Conservation (phyloP, 2,113 vertebrate genomes). For the Lates calcarifer region DNA sequence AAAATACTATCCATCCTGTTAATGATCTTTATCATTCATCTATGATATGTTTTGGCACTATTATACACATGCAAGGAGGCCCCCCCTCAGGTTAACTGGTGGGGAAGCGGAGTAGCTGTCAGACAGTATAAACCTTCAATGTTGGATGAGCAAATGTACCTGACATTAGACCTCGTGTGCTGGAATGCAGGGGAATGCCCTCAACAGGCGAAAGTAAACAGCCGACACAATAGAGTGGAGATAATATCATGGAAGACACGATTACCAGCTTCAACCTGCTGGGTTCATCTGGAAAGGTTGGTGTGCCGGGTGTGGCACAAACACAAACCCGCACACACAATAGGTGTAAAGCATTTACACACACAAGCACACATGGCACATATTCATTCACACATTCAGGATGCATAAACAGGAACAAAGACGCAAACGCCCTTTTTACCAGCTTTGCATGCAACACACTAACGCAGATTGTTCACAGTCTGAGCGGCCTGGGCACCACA, state of each 20-base stretch:
- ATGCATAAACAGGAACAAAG: conserved; percentile 6
- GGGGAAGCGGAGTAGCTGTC: conserved; percentile 11
- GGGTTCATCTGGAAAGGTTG: conserved; percentile 61
- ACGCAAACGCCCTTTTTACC: not conserved
- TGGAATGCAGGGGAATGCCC: conserved; percentile 70
- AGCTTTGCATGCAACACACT: no score
- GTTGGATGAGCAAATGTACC: conserved; percentile 26
- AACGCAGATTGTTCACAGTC: conserved; percentile 3
- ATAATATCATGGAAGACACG: conserved; percentile 37
- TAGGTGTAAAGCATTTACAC: conserved; percentile 4
- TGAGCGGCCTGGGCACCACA: not conserved
- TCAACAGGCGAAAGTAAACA: conserved; percentile 54
- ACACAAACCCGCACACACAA: conserved; percentile 27
- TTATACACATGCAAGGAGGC: not conserved
- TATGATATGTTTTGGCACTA: not conserved
- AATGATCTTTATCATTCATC: no score
- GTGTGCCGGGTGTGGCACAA: conserved; percentile 31
- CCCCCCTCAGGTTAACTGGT: not conserved
- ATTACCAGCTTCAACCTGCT: conserved; percentile 53
- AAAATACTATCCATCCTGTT: no score
- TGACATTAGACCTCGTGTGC: conserved; percentile 12
- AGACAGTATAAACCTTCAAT: conserved; percentile 26
- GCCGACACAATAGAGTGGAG: conserved; percentile 56
- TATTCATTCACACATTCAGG: conserved; percentile 6
- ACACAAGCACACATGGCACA: conserved; percentile 8